phyloP scores from a whole-genome alignment of 1,140 invertebrate genomes.

The Drosophila azteca region DNA sequence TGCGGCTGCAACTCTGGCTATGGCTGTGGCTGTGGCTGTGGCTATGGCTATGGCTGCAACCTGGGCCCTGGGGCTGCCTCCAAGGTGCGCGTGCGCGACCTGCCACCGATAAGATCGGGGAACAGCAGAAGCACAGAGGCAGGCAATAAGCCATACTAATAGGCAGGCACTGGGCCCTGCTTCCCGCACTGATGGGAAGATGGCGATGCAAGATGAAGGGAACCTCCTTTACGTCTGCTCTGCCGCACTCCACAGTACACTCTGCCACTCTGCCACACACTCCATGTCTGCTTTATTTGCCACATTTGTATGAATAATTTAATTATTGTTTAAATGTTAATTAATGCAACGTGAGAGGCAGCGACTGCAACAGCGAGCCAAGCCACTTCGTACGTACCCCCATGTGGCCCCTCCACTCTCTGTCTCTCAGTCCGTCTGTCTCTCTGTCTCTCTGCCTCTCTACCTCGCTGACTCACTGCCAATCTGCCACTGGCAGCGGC shows the following conservation, averaged over 20 bases:
- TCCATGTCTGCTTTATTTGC: slow-evolving; percentile 49
- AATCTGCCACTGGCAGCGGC: slow-evolving; percentile 35
- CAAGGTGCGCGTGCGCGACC: slow-evolving; percentile 73
- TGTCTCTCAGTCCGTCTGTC: slow-evolving; percentile 17
- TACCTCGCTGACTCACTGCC: too few species aligned
- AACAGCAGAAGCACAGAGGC: slow-evolving; percentile 29
- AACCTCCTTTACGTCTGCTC: slow-evolving; percentile 16
- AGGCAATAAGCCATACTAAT: slow-evolving; percentile 80
- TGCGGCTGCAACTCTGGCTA: slow-evolving; percentile 19
- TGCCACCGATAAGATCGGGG: slow-evolving; percentile 66
- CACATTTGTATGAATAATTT: slow-evolving; percentile 83
- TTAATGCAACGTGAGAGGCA: slow-evolving; percentile 77
- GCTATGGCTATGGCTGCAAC: not conserved
- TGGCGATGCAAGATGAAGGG: slow-evolving; percentile 37
- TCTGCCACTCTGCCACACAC: not conserved
- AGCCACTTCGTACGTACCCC: slow-evolving; percentile 19
- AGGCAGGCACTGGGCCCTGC: slow-evolving; percentile 66
- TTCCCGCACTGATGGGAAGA: slow-evolving; percentile 6
- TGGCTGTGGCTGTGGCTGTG: not conserved
- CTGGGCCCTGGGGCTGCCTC: slow-evolving; percentile 19
- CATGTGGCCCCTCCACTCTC: slow-evolving; percentile 17
- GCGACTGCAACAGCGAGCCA: slow-evolving; percentile 21
- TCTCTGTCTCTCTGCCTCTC: not conserved
- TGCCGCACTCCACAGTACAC: too few species aligned
- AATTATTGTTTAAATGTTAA: slow-evolving; percentile 84